A percentile compares a stretch with the other conserved stretches of the same genome.
These are phyloP conservation scores for Psilopsiagon aurifrons DNA, from an alignment of 2,113 vertebrate genomes.

Conservation along the genomic window DNA sequence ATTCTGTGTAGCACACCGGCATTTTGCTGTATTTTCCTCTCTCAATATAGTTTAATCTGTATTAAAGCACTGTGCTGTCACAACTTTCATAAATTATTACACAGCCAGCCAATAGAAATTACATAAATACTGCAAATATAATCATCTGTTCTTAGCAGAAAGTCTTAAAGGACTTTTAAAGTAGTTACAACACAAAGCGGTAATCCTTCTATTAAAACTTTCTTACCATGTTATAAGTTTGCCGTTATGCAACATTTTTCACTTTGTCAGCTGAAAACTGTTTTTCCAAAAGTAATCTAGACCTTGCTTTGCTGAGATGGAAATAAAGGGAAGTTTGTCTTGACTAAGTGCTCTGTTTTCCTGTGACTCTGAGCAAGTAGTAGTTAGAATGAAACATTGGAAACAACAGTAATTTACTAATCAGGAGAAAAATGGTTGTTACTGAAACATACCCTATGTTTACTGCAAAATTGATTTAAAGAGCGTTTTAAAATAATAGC, in stretches of 20 bases:
- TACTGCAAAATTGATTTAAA: constrained; percentile 52
- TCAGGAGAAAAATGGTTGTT: constrained; percentile 53
- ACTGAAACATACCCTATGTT: constrained; percentile 30
- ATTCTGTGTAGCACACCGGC: background rate
- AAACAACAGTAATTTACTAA: constrained; percentile 65
- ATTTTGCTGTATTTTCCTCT: constrained; percentile 23
- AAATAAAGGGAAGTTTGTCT: constrained; percentile 61
- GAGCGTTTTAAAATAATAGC: constrained; percentile 3
- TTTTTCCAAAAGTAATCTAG: constrained; percentile 57
- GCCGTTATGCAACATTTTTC: constrained; percentile 61
- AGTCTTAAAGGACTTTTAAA: constrained; percentile 60
- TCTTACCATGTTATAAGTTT: constrained; percentile 43
- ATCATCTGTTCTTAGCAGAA: constrained; percentile 17
- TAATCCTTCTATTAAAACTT: constrained; percentile 67
- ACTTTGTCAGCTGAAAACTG: constrained; percentile 69
- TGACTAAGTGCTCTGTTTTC: constrained; percentile 62
- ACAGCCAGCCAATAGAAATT: constrained; percentile 41
- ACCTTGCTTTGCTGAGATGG: constrained; percentile 46
- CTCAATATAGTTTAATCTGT: constrained; percentile 41
- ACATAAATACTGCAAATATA: constrained; percentile 58
- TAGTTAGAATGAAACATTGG: constrained; percentile 48
- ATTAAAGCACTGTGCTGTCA: constrained; percentile 50
- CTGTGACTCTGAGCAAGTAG: constrained; percentile 28
- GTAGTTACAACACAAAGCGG: constrained; percentile 57
- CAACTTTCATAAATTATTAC: constrained; percentile 61